Evolutionary conservation across 2,113 vertebrate genomes (phyloP).

Genomic region (Colinus virginianus): DNA sequence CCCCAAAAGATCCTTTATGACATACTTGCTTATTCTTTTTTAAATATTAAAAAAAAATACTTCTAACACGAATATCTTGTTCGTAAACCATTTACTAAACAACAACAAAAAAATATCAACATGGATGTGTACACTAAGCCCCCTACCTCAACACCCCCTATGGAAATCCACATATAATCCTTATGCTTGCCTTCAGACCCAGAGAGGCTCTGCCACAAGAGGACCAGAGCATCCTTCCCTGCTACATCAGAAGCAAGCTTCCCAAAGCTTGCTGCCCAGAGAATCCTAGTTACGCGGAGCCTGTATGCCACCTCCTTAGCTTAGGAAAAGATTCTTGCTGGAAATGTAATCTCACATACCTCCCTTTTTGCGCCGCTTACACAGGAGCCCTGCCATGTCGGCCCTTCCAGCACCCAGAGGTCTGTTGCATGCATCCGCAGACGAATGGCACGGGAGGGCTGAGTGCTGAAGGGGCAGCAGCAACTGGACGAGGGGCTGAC

Average conservation of each 20-base stretch:
- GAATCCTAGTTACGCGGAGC: background rate
- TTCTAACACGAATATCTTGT: background rate
- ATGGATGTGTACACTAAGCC: background rate
- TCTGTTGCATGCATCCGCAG: background rate
- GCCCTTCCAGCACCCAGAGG: background rate
- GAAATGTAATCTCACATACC: slow-evolving; percentile 52
- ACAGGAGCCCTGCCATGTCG: slow-evolving; percentile 86
- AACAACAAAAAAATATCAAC: background rate
- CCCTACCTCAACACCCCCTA: background rate
- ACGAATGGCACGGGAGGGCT: background rate
- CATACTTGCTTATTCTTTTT: background rate
- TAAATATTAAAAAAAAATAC: background rate
- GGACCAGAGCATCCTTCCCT: background rate
- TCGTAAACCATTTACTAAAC: background rate
- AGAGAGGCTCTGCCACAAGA: background rate
- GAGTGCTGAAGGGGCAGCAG: background rate
- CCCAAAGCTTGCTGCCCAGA: background rate
- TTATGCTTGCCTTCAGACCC: background rate
- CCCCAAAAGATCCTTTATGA: background rate
- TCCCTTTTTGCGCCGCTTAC: slow-evolving; percentile 87
- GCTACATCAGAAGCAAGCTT: background rate
- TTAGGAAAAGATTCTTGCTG: background rate
- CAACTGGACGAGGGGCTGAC: slow-evolving; percentile 60
- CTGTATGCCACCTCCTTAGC: fast-evolving
- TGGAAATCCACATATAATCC: background rate